Base-by-base conservation (phyloP, 1,140 invertebrate genomes). In the Drosophila rufa region DNA sequence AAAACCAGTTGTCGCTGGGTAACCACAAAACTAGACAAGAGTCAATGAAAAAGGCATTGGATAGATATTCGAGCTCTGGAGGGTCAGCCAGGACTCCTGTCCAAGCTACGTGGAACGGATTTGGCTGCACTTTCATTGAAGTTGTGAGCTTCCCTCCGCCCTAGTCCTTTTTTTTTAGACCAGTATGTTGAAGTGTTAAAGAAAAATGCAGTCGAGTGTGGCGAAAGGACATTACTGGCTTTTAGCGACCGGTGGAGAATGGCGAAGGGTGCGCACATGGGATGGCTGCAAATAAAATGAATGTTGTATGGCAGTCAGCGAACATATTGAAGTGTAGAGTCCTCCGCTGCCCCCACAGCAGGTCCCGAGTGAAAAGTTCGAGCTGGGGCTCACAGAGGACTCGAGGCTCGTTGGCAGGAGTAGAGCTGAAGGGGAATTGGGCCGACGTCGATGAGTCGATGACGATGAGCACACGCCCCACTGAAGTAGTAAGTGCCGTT, bases 181-280 rank as follows among this genome's bases (percentile, higher is more conserved):
- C 79, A 82, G 83, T 87, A 89, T 84, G 89, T 85, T 90, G 85
- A 89, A 89, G 85, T 89, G 85, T 89, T 89, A 89, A 89, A 89
- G 85, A 89, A 89, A 89, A 89, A 89, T 90, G 82, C 85, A 89
- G 81, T 90, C 85, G 85, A 89, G 85, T 89, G 85, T 89, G 70
- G 85, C 85, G 81, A 89, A 85, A 90, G 85, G 81, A 89, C 85
- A 89, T 89, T 90, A 89, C 85, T 90, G 85, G 85, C 85, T 89
- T 89, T 89, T 89, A 89, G 85, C 85, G 84, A 80, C 80, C 73
- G 76, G 66, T 50, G 51, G 43, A 33, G 43, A 43, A 46, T 45
- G 47, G 46, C 7, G 45, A 46, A 51, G 64, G 56, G 64, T 66
- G 67, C 58, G 75, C 62, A 86, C 66, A 81, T 78, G 69, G 67